Percentiles rank a stretch among this genome's conserved stretches.
phyloP scores from a whole-genome alignment of 2,797 vertebrate species.

The Rhinoraja longicauda region DNA sequence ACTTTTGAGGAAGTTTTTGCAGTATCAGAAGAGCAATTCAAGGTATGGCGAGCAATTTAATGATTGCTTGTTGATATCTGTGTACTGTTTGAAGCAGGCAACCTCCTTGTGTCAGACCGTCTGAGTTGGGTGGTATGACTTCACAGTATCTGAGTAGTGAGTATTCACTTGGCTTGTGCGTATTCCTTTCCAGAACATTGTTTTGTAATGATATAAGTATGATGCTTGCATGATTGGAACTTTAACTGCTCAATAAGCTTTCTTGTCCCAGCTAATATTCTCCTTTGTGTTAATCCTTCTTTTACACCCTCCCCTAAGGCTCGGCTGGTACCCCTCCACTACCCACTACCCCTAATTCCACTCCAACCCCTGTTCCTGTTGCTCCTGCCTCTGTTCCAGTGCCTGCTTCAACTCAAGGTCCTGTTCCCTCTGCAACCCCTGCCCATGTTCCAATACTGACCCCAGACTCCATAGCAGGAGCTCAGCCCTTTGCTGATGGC shows the following conservation, averaged over 20 bases:
- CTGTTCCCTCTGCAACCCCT: conserved; percentile 50
- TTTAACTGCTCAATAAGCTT: conserved; percentile 50
- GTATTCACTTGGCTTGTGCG: background rate
- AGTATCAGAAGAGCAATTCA: background rate
- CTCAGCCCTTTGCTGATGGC: conserved; percentile 76
- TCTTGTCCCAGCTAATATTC: conserved; percentile 56
- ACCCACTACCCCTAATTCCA: conserved; percentile 66
- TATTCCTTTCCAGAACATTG: background rate
- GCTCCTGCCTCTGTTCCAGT: conserved; percentile 54
- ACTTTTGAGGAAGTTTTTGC: background rate
- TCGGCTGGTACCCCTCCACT: conserved; percentile 67
- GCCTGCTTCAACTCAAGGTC: conserved; percentile 52
- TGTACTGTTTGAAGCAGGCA: background rate
- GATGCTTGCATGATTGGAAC: conserved; percentile 42
- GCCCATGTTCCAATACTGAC: conserved; percentile 57
- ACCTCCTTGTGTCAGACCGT: background rate
- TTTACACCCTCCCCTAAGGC: conserved; percentile 59
- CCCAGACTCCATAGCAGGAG: conserved; percentile 67
- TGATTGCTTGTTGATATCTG: background rate
- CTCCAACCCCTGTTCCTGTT: conserved; percentile 59
- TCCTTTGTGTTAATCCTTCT: conserved; percentile 64
- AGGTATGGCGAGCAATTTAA: background rate
- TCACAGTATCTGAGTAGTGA: background rate
- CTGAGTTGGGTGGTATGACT: background rate
- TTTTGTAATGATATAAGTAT: conserved; percentile 40